These are phyloP conservation scores for Carassius gibelio DNA, from an alignment of 2,113 vertebrate genomes.

Conservation along the genomic window DNA sequence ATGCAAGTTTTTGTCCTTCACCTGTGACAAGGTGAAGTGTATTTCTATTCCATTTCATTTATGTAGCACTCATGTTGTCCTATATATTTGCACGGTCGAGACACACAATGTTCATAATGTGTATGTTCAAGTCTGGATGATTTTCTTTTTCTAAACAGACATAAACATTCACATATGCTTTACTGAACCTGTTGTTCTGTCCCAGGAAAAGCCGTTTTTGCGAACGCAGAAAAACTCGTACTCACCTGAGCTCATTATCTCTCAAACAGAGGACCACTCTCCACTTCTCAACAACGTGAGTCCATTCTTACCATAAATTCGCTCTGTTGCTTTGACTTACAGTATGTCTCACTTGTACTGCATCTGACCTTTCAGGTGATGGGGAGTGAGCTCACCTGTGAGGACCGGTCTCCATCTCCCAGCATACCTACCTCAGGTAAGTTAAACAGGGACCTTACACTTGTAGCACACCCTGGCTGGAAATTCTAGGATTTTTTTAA, in stretches of 20 bases:
- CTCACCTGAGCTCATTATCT: neutral
- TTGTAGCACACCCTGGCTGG: neutral
- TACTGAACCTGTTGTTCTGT: neutral
- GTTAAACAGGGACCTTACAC: constrained; percentile 70
- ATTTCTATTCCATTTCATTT: neutral
- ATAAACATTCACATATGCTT: no score
- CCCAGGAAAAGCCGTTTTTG: constrained; percentile 69
- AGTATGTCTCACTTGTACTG: neutral
- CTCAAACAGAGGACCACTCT: neutral
- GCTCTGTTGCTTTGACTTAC: neutral
- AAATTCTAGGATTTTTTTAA: neutral
- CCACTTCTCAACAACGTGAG: constrained; percentile 59
- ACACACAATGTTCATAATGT: neutral
- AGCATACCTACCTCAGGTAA: constrained; percentile 81
- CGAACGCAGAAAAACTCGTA: constrained; percentile 66
- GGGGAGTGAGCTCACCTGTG: constrained; percentile 79
- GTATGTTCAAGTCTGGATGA: neutral
- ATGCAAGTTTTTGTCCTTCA: neutral
- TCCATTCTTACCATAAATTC: neutral
- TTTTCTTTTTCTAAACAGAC: neutral
- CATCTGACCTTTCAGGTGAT: constrained; percentile 68
- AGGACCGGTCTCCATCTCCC: constrained; percentile 77
- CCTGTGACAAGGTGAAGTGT: neutral
- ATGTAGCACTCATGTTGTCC: neutral
- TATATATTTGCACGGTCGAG: neutral